phyloP scores from a whole-genome alignment of 2,888 invertebrate genomes.

The Leptarthrus brevirostris region DNA sequence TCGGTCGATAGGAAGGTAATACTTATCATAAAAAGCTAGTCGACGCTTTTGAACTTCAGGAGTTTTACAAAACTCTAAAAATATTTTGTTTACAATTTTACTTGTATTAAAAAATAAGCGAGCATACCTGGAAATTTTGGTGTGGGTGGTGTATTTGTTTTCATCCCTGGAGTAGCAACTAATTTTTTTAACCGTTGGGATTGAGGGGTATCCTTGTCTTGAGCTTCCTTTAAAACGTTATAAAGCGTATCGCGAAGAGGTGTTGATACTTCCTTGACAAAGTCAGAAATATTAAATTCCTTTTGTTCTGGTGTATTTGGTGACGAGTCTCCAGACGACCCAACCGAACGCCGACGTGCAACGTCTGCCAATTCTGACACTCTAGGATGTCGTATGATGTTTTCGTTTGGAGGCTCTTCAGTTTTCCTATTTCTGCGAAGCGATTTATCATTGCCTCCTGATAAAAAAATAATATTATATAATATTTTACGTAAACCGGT shows the following conservation, averaged over 20 bases:
- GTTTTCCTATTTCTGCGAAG: too few species aligned
- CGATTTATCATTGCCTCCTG: too few species aligned
- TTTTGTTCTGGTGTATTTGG: slow-evolving; percentile 12
- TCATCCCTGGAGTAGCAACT: slow-evolving; percentile 57
- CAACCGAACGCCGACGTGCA: slow-evolving; percentile 48
- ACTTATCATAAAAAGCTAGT: slow-evolving; percentile 41
- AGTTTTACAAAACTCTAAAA: slow-evolving; percentile 63
- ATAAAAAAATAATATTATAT: too few species aligned
- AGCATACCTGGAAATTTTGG: slow-evolving; percentile 64
- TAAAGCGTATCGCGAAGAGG: slow-evolving; percentile 50
- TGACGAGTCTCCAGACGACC: slow-evolving; percentile 7
- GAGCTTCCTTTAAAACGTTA: slow-evolving; percentile 51
- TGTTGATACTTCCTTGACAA: slow-evolving; percentile 50
- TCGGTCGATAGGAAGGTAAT: slow-evolving; percentile 31
- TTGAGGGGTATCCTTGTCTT: slow-evolving; percentile 52
- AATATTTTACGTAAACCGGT: too few species aligned
- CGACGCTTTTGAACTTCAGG: slow-evolving; percentile 63
- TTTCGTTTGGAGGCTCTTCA: neutral
- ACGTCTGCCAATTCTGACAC: slow-evolving; percentile 62
- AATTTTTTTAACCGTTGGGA: slow-evolving; percentile 54
- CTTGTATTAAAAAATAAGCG: neutral
- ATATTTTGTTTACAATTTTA: slow-evolving; percentile 56
- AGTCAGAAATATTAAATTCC: slow-evolving; percentile 42
- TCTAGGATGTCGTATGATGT: slow-evolving; percentile 60
- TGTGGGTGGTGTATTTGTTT: slow-evolving; percentile 61